Percentiles rank a stretch among this genome's conserved stretches.
Conservation (phyloP, 2,797 vertebrate genomes). For the Hafferia zeledoni region DNA sequence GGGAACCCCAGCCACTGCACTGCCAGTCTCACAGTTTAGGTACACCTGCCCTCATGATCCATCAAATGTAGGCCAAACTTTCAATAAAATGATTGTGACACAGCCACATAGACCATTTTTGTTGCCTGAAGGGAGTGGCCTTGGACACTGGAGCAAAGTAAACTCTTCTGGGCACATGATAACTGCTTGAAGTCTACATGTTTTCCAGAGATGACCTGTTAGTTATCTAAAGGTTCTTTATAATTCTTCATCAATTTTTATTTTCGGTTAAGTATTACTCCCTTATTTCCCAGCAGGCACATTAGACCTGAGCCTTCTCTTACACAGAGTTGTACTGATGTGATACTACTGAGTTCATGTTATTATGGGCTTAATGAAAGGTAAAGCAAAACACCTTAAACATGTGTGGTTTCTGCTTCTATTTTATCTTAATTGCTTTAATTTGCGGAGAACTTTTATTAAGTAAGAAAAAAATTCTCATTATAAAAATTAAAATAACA, state of each 20-base stretch:
- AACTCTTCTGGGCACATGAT: background rate
- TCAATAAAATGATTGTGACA: background rate
- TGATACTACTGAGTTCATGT: background rate
- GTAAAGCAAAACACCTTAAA: background rate
- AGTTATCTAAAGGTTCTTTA: background rate
- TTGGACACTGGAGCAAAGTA: background rate
- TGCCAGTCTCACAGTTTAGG: background rate
- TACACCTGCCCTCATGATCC: background rate
- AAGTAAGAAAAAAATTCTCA: background rate
- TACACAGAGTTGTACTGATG: background rate
- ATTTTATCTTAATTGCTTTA: background rate
- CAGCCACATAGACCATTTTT: rapidly evolving
- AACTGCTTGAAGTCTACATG: background rate
- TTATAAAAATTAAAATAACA: background rate
- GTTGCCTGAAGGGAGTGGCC: background rate
- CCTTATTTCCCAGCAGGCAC: background rate
- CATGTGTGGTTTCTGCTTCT: background rate
- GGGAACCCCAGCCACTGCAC: background rate
- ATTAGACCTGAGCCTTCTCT: background rate
- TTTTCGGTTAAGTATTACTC: background rate
- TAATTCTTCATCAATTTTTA: background rate
- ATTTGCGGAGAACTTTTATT: background rate
- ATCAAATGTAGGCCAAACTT: background rate
- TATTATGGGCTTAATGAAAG: background rate
- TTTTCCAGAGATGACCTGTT: background rate